Base-by-base conservation (phyloP, 2,888 invertebrate genomes). In the Diadromus collaris region DNA sequence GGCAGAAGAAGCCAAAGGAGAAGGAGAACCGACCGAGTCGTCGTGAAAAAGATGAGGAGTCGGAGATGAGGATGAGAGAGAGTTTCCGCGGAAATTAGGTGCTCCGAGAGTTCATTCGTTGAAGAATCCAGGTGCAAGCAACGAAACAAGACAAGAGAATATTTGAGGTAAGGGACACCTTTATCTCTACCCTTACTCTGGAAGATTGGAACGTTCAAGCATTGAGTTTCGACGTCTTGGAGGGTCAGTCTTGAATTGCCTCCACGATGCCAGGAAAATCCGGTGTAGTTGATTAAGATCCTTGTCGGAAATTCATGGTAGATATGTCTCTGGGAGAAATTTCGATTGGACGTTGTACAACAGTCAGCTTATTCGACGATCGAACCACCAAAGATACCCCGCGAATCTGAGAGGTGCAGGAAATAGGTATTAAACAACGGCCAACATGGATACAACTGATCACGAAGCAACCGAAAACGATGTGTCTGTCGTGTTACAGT, bases 61-160 rank as follows among this genome's bases (percentile, higher is more conserved):
- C 38, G 38, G 38, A 41, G 64, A 41, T 54, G 77, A 68, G 65
- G 69, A 78, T 51, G 58, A 67, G 74, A 77, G 74, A 77, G 70
- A 56, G 16, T 56, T 68, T 77, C 38, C 70, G 48, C 65, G 67
- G 70, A 77, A 77, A 80, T 80, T 77, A 77, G 77, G 70, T 77
- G 70, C 67, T 74, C 38, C 67, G 61, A 67, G 74, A 77, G 74
- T 77, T 74, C 67, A 80, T 77, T 80, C 74, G 67, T 56, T 70
- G 38, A 74, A 80, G 74, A 80, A 74, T 56, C 68, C 32, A 27
- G 56, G 56, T 13, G 48, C 63, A 70, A 44, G 69, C 60, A 44
- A 34, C 72, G 46, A 56, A 74, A 69, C 65, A 32, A 67, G 77
- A 71, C 67, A 71, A 70, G 65, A 58, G 69, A 67, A 77, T 80